phyloP scores from a whole-genome alignment of 2,888 invertebrate species.

The Octonoba sinensis region DNA sequence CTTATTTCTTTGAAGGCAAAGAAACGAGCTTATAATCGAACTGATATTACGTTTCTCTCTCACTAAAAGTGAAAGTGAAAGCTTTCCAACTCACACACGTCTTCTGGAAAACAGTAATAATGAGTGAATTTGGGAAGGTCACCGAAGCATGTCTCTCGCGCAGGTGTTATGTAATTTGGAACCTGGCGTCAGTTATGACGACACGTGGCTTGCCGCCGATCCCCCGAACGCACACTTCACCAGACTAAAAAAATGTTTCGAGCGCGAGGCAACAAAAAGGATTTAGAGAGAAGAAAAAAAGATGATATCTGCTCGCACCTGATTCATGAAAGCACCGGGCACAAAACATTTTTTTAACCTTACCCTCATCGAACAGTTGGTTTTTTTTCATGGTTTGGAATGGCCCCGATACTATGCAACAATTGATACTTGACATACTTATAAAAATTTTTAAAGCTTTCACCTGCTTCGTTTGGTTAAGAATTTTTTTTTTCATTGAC shows the following conservation, averaged over 20 bases:
- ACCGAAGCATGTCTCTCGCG: too few relatives aligned
- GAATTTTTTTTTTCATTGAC: not conserved
- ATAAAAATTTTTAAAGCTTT: not conserved
- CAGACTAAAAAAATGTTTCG: not conserved
- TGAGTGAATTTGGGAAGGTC: too few relatives aligned
- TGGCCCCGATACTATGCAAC: slow-evolving; percentile 14
- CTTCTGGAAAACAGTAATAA: too few relatives aligned
- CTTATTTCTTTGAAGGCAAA: too few relatives aligned
- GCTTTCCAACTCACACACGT: too few relatives aligned
- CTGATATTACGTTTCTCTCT: too few relatives aligned
- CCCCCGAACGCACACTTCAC: too few relatives aligned
- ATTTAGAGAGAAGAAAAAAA: not conserved
- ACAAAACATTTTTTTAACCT: not conserved
- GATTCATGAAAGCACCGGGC: slow-evolving; percentile 6
- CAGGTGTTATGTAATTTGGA: too few relatives aligned
- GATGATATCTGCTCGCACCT: not conserved
- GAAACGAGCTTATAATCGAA: too few relatives aligned
- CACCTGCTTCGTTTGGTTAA: slow-evolving; percentile 19
- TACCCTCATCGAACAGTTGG: not conserved
- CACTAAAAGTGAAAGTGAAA: too few relatives aligned
- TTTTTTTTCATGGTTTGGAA: not conserved
- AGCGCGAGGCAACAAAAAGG: not conserved
- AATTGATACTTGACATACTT: slow-evolving; percentile 47
- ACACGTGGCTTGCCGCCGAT: too few relatives aligned
- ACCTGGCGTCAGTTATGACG: too few relatives aligned